Conservation (phyloP, 2,113 vertebrate genomes). For the Xiphias gladius region DNA sequence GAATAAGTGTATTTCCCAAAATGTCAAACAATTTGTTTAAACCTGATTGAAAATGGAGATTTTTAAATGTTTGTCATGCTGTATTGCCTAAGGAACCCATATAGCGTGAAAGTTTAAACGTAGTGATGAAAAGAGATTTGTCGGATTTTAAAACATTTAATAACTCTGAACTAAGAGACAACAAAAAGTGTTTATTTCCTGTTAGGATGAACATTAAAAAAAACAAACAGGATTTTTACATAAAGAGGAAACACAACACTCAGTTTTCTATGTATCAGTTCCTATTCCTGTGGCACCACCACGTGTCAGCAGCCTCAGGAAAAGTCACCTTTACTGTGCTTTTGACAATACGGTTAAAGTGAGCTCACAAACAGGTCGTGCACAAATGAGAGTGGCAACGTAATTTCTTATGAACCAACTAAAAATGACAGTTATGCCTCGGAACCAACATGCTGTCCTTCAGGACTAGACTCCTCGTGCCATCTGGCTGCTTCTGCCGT, state of each 20-base stretch:
- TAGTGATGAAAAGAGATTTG: neutral
- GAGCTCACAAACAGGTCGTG: constrained; percentile 28
- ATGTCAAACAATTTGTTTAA: neutral
- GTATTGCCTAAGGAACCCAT: neutral
- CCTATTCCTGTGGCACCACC: constrained; percentile 40
- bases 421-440: neutral
- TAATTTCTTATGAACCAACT: constrained; percentile 23
- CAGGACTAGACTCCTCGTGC: constrained; percentile 21
- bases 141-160: constrained; percentile 53
- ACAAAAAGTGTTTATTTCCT: constrained; percentile 64
- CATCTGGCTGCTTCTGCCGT: constrained; percentile 1
- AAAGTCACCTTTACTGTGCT: constrained; percentile 20
- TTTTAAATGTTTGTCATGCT: neutral
- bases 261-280: constrained; percentile 19
- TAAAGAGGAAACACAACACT: constrained; percentile 42
- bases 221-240: constrained; percentile 31
- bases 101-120: neutral
- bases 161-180: constrained; percentile 27
- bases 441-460: constrained; percentile 14
- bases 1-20: neutral
- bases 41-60: no score
- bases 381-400: constrained; percentile 27
- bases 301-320: constrained; percentile 17
- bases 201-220: constrained; percentile 57
- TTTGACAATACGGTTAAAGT: constrained; percentile 12